These are phyloP conservation scores for Pocillopora damicornis DNA, from an alignment of 64 coral and sea anemone genomes.

Conservation along the genomic window DNA sequence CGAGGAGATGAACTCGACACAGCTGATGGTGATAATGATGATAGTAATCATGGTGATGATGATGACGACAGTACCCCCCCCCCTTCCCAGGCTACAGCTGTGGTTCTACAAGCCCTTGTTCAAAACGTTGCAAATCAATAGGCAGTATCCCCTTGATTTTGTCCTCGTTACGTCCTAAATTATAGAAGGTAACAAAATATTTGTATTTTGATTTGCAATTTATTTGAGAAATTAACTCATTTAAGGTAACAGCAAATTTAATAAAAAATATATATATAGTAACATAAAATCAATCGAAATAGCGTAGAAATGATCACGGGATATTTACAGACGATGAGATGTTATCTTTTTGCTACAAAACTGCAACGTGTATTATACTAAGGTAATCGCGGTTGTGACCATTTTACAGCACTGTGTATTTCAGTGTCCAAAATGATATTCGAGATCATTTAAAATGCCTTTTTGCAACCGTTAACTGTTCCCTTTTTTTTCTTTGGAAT, in stretches of 20 bases:
- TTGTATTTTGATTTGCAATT: too few relatives aligned
- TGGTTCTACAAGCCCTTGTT: too few relatives aligned
- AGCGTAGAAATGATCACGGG: conserved; percentile 23
- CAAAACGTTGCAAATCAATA: too few relatives aligned
- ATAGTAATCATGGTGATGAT: background rate
- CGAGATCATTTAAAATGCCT: conserved; percentile 33
- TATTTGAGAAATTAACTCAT: too few relatives aligned
- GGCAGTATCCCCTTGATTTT: too few relatives aligned
- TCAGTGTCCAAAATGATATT: conserved; percentile 39
- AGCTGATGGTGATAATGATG: conserved; percentile 38
- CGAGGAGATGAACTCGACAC: conserved; percentile 42
- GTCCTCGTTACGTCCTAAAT: too few relatives aligned
- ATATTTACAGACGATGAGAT: conserved; percentile 25
- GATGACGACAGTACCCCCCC: too few relatives aligned
- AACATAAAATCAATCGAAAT: conserved; percentile 12
- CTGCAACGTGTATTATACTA: conserved; percentile 27
- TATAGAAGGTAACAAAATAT: too few relatives aligned
- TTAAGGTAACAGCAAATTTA: conserved; percentile 12
- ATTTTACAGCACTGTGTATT: conserved; percentile 31
- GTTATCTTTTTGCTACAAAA: conserved; percentile 15
- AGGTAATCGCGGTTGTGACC: conserved; percentile 19
- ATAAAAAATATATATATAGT: conserved; percentile 7
- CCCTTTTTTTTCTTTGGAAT: conserved; percentile 24
- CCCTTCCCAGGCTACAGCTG: too few relatives aligned
- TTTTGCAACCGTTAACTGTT: conserved; percentile 19